A percentile compares a stretch with the other conserved stretches of the same genome.
Conservation (phyloP, 2,113 vertebrate genomes). For the Sardina pilchardus region DNA sequence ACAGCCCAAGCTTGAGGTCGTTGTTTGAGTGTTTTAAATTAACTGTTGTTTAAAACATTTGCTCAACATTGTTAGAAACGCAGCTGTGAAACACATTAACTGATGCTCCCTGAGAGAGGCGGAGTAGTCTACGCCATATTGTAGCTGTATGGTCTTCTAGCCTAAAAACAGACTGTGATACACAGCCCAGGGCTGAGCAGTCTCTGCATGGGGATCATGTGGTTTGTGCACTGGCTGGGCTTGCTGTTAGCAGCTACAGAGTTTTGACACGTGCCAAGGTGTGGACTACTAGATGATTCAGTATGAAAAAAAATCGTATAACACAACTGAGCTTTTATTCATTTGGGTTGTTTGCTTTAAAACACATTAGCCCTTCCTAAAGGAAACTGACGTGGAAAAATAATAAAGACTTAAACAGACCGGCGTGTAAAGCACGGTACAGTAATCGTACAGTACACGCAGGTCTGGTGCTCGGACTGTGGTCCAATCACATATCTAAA, state of each 20-base stretch:
- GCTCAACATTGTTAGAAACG: not conserved
- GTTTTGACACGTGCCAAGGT: not conserved
- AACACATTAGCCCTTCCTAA: not conserved
- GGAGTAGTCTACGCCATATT: not conserved
- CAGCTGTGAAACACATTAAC: not conserved
- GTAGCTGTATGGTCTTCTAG: not conserved
- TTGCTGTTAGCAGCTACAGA: not conserved
- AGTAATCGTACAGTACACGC: not conserved
- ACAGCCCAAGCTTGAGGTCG: not conserved
- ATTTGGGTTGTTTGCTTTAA: not conserved
- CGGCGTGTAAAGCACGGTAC: not conserved
- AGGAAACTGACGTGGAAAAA: conserved; percentile 4
- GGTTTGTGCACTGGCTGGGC: not conserved
- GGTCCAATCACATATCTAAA: not conserved
- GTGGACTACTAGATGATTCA: not conserved
- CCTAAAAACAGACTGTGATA: not conserved
- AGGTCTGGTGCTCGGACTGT: not conserved
- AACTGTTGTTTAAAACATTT: not conserved
- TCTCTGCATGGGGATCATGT: not conserved
- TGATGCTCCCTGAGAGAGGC: not conserved
- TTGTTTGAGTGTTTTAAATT: not conserved
- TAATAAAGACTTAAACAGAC: not conserved
- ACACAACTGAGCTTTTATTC: not conserved
- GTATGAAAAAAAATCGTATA: not conserved
- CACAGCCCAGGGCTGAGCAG: not conserved